A percentile compares a stretch with the other conserved stretches of the same genome.
Conservation (phyloP, 2,113 vertebrate species). For the Silurus glanis region DNA sequence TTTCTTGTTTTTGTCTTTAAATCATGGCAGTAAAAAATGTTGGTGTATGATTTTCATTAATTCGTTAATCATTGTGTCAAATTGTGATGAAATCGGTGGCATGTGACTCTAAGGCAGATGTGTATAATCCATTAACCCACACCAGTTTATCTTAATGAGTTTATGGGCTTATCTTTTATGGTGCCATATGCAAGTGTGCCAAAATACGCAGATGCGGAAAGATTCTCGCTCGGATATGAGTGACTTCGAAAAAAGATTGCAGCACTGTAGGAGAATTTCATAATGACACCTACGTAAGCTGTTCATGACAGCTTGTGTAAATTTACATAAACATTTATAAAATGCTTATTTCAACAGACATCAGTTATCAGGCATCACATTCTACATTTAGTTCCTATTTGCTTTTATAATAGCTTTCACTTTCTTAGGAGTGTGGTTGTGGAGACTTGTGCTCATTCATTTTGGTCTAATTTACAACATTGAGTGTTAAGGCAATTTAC, state of each 20-base stretch:
- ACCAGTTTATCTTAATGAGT: constrained; percentile 23
- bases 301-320: not conserved
- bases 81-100: constrained; percentile 24
- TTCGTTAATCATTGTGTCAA: constrained; percentile 25
- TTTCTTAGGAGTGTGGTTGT: not conserved
- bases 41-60: not conserved
- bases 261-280: not conserved
- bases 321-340: constrained; percentile 9
- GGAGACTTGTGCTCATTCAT: not conserved
- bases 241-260: not conserved
- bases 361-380: not conserved
- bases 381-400: no score
- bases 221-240: not conserved
- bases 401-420: no score
- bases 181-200: constrained; percentile 22
- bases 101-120: constrained; percentile 24
- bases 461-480: not conserved
- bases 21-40: not conserved
- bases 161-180: constrained; percentile 26
- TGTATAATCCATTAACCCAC: constrained; percentile 34
- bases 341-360: not conserved
- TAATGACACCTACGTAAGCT: not conserved
- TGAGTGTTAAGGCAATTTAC: not conserved
- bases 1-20: constrained; percentile 17
- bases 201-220: not conserved